Conservation (phyloP, 1,140 invertebrate species). For the Drosophila setifemur region DNA sequence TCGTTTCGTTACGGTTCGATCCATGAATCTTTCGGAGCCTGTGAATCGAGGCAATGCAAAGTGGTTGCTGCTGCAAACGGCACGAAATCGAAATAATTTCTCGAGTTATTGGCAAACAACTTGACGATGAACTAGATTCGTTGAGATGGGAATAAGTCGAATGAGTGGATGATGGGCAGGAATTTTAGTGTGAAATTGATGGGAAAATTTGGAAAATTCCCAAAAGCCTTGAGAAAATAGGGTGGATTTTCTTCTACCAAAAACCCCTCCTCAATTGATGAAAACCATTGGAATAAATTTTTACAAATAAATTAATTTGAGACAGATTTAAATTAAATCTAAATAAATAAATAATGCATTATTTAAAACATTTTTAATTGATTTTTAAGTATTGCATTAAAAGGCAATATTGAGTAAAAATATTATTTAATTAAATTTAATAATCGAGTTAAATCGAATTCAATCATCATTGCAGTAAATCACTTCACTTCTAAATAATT, state of each 20-base stretch:
- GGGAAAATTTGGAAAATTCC: not conserved
- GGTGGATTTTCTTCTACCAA: too few species aligned
- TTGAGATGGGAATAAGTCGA: conserved; percentile 12
- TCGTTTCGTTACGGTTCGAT: conserved; percentile 15
- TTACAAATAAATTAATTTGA: not conserved
- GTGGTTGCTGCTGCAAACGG: conserved; percentile 24
- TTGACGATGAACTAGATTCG: conserved; percentile 26
- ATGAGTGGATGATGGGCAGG: conserved; percentile 25
- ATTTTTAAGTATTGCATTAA: too few species aligned
- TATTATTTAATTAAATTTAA: too few species aligned
- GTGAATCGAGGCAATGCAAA: conserved; percentile 39
- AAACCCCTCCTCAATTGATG: too few species aligned
- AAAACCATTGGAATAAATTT: too few species aligned
- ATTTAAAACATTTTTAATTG: too few species aligned
- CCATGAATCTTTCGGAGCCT: conserved; percentile 21
- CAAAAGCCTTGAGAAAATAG: not conserved
- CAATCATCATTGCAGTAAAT: too few species aligned
- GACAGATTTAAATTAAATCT: too few species aligned
- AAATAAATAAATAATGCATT: too few species aligned
- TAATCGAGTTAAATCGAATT: too few species aligned
- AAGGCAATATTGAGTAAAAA: too few species aligned
- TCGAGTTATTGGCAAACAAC: conserved; percentile 41
- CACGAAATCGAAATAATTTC: conserved; percentile 33
- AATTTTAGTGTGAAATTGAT: conserved; percentile 3
- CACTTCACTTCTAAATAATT: too few species aligned